These are phyloP conservation scores for Calcarius lapponicus DNA, from an alignment of 2,797 vertebrate genomes.

Conservation along the genomic window DNA sequence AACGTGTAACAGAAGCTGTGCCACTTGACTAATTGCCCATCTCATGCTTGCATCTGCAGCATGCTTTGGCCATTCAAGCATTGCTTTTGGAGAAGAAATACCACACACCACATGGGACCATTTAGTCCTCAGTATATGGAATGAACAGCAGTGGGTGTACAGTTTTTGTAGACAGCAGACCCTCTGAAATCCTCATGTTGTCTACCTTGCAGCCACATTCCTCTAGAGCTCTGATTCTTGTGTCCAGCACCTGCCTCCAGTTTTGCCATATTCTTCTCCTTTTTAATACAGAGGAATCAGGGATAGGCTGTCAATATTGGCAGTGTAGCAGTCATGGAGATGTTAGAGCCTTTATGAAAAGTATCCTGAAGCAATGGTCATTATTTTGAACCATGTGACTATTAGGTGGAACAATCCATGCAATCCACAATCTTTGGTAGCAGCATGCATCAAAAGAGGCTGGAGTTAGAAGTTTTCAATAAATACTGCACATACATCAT, in stretches of 20 bases:
- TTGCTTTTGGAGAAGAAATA: background rate
- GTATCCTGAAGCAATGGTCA: background rate
- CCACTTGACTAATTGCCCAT: background rate
- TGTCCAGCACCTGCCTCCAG: background rate
- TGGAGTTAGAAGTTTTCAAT: background rate
- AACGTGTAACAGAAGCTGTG: background rate
- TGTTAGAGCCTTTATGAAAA: background rate
- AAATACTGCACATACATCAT: background rate
- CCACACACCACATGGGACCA: background rate
- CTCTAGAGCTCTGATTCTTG: background rate
- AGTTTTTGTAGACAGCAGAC: background rate
- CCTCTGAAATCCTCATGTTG: background rate
- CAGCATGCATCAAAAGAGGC: background rate
- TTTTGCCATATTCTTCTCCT: background rate
- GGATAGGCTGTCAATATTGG: background rate
- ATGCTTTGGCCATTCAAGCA: background rate
- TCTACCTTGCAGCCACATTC: background rate
- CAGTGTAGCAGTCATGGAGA: background rate
- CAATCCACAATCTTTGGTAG: background rate
- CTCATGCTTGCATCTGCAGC: background rate
- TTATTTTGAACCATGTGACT: background rate
- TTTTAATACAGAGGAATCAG: background rate
- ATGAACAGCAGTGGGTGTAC: background rate
- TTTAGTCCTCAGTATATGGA: background rate
- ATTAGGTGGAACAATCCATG: background rate